A percentile compares a stretch with the other conserved stretches of the same genome.
phyloP scores from a whole-genome alignment of 2,888 invertebrate genomes.

The Morpho achilles region DNA sequence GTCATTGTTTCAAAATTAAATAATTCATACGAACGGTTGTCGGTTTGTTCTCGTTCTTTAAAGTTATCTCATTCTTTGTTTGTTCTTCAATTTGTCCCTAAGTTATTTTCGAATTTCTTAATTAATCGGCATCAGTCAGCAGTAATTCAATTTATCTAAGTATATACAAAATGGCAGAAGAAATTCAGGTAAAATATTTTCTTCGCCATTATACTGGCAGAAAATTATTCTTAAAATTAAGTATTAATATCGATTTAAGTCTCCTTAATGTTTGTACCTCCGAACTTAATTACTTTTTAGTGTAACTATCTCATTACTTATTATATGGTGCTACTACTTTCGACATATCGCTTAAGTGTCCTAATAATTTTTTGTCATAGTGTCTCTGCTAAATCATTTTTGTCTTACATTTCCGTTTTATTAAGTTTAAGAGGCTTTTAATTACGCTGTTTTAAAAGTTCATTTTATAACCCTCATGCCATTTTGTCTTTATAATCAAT shows the following conservation, averaged over 20 bases:
- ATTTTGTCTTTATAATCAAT: neutral
- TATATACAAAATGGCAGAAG: slow-evolving; percentile 10
- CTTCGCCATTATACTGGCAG: neutral
- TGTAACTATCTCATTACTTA: neutral
- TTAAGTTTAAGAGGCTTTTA: neutral
- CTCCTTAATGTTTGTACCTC: neutral
- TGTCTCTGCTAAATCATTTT: neutral
- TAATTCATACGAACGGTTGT: too few species aligned
- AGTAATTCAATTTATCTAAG: neutral
- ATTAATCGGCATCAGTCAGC: neutral
- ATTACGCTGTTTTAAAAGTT: neutral
- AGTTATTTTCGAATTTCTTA: neutral
- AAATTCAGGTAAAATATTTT: slow-evolving; percentile 4
- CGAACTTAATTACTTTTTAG: neutral
- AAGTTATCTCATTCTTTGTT: too few species aligned
- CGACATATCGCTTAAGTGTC: neutral
- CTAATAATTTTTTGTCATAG: neutral
- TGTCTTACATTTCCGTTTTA: neutral
- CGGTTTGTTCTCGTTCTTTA: too few species aligned
- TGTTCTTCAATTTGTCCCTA: neutral
- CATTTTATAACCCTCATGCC: neutral
- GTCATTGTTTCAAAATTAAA: too few species aligned
- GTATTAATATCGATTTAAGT: neutral
- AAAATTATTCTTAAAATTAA: neutral
- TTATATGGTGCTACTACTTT: neutral